Base-by-base conservation (phyloP, 2,797 vertebrate genomes). In the Denticeps clupeoides region DNA sequence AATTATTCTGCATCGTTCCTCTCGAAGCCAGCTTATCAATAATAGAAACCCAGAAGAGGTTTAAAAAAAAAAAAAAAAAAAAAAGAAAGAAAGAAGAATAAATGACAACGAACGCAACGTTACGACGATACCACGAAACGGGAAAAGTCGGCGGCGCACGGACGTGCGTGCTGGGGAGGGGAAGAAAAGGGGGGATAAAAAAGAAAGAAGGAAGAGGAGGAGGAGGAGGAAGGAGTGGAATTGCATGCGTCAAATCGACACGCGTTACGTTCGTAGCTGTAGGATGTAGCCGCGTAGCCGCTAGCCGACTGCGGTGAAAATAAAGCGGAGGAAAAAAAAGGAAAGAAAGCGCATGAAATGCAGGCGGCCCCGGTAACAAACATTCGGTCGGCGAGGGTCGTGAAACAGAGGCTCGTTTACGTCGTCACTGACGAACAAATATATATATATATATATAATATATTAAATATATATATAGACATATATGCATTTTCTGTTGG, bases 291-390 rank as follows among this genome's bases (percentile, higher is more conserved):
- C n/a, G n/a, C n/a, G n/a, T 18, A 9, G 15, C 15, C 18, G 33
- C 37, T 37, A 37, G 33, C 33, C 37, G 37, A 15, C 33, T 37
- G 8, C 18, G 9, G 33, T 33, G 37, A 37, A 37, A 33, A 37
- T n/a, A n/a, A n/a, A n/a, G n/a, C n/a, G n/a, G n/a, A 56, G 52
- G 57, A 54, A 64, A 28, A 63, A 66, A 38, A 57, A 57, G 64
- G 64, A 49, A 55, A 59, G n/a, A 67, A 63, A 64, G 61, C 66
- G 53, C 59, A 10, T 54, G 67, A 65, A 64, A 68, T 62, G 60
- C 59, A 57, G 64, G 55, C 69, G 81, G 79, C 82, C 78, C 81
- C 72, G 51, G 50, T 71, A 60, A 74, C 67, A 74, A 78, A 75
- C 72, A 70, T 53, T 48, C 62, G 57, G 58, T 68, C 58, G 47